Conservation (phyloP, 2,888 invertebrate species). For the Melipona bicolor region DNA sequence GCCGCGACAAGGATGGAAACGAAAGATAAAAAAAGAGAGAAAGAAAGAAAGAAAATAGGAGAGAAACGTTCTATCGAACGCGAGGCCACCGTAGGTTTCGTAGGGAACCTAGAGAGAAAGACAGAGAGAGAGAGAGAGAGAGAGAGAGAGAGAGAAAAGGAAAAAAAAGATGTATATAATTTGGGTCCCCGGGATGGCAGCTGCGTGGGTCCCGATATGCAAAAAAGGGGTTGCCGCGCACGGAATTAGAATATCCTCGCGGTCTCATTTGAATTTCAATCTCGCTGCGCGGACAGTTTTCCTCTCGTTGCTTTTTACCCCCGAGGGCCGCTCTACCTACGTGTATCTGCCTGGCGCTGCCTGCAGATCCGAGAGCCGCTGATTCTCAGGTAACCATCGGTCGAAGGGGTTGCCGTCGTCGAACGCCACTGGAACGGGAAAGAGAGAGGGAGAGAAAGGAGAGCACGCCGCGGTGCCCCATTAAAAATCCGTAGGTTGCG, state of each 20-base stretch:
- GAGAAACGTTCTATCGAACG: not conserved
- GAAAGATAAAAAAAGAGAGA: slow-evolving; percentile 48
- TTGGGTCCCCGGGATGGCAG: slow-evolving; percentile 79
- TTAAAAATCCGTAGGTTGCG: slow-evolving; percentile 73
- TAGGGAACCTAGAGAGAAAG: not conserved
- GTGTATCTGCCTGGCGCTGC: slow-evolving; percentile 62
- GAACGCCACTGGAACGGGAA: slow-evolving; percentile 9
- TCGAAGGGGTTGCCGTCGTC: slow-evolving; percentile 69
- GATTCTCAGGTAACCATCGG: slow-evolving; percentile 74
- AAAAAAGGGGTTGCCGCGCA: slow-evolving; percentile 82
- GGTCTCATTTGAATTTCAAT: slow-evolving; percentile 85
- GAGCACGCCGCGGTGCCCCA: slow-evolving; percentile 70
- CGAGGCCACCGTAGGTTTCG: not conserved
- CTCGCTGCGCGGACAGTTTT: slow-evolving; percentile 75
- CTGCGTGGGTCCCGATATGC: slow-evolving; percentile 83
- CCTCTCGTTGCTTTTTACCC: slow-evolving; percentile 61
- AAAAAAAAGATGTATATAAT: slow-evolving; percentile 76
- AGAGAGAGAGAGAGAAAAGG: slow-evolving; percentile 34
- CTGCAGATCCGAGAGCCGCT: slow-evolving; percentile 54
- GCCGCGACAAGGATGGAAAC: slow-evolving; percentile 6
- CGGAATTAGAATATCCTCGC: slow-evolving; percentile 84
- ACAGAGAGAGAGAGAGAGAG: not conserved
- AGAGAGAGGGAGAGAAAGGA: slow-evolving; percentile 41
- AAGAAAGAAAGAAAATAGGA: slow-evolving; percentile 44
- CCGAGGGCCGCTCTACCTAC: slow-evolving; percentile 51